phyloP scores from a whole-genome alignment of 2,797 vertebrate species.

The Pampus argenteus region DNA sequence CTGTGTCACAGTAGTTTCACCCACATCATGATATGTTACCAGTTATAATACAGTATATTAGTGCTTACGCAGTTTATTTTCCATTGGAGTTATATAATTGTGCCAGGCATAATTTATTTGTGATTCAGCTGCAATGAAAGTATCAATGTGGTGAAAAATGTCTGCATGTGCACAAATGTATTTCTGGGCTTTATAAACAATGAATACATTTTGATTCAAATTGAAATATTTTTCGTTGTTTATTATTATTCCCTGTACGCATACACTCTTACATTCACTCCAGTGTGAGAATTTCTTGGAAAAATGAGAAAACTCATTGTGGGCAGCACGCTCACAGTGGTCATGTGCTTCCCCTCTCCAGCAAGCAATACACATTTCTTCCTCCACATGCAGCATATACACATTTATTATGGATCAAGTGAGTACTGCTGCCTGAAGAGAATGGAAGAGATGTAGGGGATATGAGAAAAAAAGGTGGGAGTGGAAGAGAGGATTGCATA shows the following conservation, averaged over 20 bases:
- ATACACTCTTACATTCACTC: background rate
- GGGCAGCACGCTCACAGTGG: constrained; percentile 33
- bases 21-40: background rate
- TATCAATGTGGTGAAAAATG: background rate
- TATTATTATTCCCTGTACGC: constrained; percentile 8
- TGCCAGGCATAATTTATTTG: background rate
- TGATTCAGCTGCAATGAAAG: background rate
- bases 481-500: constrained; percentile 34
- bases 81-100: background rate
- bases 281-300: background rate
- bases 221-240: constrained; percentile 27
- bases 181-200: background rate
- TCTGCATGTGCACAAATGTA: background rate
- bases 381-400: constrained; percentile 25
- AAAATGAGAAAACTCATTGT: constrained; percentile 17
- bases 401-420: constrained; percentile 66
- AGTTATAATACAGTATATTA: background rate
- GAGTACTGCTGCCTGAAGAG: constrained; percentile 33
- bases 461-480: background rate
- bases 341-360: constrained; percentile 30
- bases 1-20: background rate
- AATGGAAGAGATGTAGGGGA: constrained; percentile 9
- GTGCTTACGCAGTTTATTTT: background rate
- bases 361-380: constrained; percentile 36
- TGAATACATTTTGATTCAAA: constrained; percentile 8